phyloP scores from a whole-genome alignment of 2,113 vertebrate genomes.

The Corythaixoides concolor region DNA sequence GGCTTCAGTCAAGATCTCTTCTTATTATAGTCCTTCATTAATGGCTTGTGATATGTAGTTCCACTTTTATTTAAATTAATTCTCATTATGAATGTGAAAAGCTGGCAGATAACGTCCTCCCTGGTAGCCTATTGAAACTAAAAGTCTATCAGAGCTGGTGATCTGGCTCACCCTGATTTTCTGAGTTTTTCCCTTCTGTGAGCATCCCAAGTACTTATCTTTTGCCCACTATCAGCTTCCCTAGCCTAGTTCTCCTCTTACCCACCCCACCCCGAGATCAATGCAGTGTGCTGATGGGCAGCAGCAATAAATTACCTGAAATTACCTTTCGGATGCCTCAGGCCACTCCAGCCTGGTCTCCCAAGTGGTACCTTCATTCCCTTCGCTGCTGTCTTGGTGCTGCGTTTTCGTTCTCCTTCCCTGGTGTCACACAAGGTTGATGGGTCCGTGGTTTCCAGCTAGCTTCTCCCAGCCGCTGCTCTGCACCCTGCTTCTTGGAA shows the following conservation, averaged over 20 bases:
- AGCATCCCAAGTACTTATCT: not conserved
- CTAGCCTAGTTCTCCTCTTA: not conserved
- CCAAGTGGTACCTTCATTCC: not conserved
- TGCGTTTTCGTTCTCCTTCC: rapidly evolving
- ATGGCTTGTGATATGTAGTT: not conserved
- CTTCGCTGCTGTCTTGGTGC: rapidly evolving
- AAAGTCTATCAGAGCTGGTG: not conserved
- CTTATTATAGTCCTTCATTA: not conserved
- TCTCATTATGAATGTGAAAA: constrained; percentile 12
- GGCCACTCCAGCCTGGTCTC: not conserved
- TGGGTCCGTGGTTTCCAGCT: not conserved
- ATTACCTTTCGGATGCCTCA: not conserved
- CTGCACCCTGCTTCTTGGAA: not conserved
- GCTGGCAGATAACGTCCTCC: not conserved
- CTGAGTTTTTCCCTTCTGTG: rapidly evolving
- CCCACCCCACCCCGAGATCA: rapidly evolving
- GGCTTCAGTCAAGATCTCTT: not conserved
- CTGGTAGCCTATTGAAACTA: not conserved
- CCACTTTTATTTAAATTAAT: constrained; percentile 20
- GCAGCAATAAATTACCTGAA: not conserved
- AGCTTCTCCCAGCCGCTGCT: not conserved
- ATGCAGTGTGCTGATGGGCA: not conserved
- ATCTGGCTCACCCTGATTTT: not conserved
- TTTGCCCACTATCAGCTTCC: rapidly evolving
- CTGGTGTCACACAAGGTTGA: not conserved